Evolutionary conservation across 2,797 vertebrate genomes (phyloP).

Genomic region (Amblyopsis hoosieri): DNA sequence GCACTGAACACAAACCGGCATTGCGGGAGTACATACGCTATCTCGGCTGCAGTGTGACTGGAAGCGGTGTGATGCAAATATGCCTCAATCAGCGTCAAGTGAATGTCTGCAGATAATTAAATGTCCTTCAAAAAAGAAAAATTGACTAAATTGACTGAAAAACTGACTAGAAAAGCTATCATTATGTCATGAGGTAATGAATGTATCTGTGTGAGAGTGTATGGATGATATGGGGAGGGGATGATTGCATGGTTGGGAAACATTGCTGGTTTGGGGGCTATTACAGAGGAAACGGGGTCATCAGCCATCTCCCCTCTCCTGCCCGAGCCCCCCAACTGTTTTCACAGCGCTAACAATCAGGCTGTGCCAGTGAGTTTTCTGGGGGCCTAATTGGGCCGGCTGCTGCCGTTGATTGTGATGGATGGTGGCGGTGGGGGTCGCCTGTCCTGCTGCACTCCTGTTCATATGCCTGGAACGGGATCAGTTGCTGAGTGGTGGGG

Average conservation of each 20-base stretch:
- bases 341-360: constrained; percentile 78
- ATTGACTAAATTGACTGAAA: no score
- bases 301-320: constrained; percentile 11
- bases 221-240: constrained; percentile 18
- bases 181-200: no score
- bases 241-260: constrained; percentile 68
- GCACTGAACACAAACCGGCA: no score
- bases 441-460: constrained; percentile 49
- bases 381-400: constrained; percentile 72
- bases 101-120: no score
- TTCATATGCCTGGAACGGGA: constrained; percentile 61
- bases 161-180: no score
- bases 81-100: no score
- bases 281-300: constrained; percentile 78
- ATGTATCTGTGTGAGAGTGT: constrained; percentile 15
- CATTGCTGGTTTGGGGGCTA: constrained; percentile 69
- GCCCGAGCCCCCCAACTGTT: constrained; percentile 41
- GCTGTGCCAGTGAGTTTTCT: constrained; percentile 75
- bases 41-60: no score
- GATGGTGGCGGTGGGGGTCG: constrained; percentile 54
- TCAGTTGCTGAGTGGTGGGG: no score
- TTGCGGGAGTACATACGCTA: no score
- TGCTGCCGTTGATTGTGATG: constrained; percentile 79
- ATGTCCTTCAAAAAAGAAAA: no score
- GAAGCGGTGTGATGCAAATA: no score